These are phyloP conservation scores for Malthinus flaveolus DNA, from an alignment of 2,888 invertebrate genomes.

Conservation along the genomic window DNA sequence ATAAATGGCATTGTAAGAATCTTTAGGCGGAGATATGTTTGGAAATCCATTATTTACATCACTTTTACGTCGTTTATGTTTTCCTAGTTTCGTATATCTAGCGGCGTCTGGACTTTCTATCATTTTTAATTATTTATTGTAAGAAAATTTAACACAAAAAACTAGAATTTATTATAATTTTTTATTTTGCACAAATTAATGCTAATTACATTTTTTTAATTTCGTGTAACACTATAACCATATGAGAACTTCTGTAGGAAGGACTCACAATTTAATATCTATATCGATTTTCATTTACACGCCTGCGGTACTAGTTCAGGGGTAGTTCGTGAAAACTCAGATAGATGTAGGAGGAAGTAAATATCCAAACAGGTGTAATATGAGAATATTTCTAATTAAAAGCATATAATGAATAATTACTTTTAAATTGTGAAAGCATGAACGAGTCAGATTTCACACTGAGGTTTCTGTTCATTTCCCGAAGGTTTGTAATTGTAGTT, in stretches of 20 bases:
- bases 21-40: slow-evolving; percentile 69
- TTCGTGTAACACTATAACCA: not conserved
- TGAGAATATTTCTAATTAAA: too few relatives aligned
- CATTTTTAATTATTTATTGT: slow-evolving; percentile 28
- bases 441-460: too few relatives aligned
- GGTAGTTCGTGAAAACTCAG: not conserved
- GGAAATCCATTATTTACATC: slow-evolving; percentile 56
- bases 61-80: slow-evolving; percentile 39
- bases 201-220: not conserved
- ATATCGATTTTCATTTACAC: slow-evolving; percentile 38
- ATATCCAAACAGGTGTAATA: too few relatives aligned
- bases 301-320: slow-evolving; percentile 29
- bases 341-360: slow-evolving; percentile 9
- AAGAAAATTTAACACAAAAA: not conserved
- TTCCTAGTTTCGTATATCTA: slow-evolving; percentile 49
- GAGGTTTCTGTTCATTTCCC: too few relatives aligned
- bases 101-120: slow-evolving; percentile 45
- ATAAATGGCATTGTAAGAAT: slow-evolving; percentile 73
- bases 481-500: too few relatives aligned
- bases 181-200: not conserved
- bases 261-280: slow-evolving; percentile 12
- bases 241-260: not conserved
- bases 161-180: not conserved
- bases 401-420: too few relatives aligned
- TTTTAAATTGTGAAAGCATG: too few relatives aligned